Evolutionary conservation across 1,140 invertebrate species (phyloP).

Genomic region (Heliconius hewitsoni): DNA sequence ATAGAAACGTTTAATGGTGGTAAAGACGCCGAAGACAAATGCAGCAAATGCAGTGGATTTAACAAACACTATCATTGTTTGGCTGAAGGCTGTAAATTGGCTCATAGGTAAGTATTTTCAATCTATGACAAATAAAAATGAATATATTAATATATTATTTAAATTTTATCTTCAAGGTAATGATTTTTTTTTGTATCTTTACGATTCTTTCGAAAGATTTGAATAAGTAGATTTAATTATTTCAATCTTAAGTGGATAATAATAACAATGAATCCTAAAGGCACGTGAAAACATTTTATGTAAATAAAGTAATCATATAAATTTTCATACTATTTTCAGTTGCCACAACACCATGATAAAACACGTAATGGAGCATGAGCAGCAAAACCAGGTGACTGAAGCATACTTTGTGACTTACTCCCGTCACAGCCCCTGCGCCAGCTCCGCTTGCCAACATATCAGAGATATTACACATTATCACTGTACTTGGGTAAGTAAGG

Average conservation of each 20-base stretch:
- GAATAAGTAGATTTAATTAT: too few species aligned
- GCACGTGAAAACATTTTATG: too few species aligned
- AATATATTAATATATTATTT: not conserved
- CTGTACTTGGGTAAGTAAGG: constrained; percentile 86
- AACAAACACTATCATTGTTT: constrained; percentile 91
- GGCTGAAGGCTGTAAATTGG: constrained; percentile 85
- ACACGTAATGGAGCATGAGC: constrained; percentile 92
- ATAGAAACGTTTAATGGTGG: constrained; percentile 77
- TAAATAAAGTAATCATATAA: too few species aligned
- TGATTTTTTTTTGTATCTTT: too few species aligned
- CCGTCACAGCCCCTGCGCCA: constrained; percentile 83
- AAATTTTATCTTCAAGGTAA: too few species aligned
- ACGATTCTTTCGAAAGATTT: too few species aligned
- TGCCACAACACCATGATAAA: constrained; percentile 90
- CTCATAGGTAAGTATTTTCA: constrained; percentile 82
- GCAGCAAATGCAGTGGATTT: constrained; percentile 84
- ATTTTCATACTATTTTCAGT: constrained; percentile 72
- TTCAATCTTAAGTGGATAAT: too few species aligned
- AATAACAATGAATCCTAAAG: too few species aligned
- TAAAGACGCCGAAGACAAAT: constrained; percentile 83
- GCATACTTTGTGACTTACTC: constrained; percentile 87
- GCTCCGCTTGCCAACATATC: constrained; percentile 88
- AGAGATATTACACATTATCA: constrained; percentile 93
- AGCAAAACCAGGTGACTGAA: constrained; percentile 92
- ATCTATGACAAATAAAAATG: not conserved